Evolutionary conservation across 2,113 vertebrate genomes (phyloP), one percentile per base, ranked within the genome.

Genomic region (Ia io): DNA sequence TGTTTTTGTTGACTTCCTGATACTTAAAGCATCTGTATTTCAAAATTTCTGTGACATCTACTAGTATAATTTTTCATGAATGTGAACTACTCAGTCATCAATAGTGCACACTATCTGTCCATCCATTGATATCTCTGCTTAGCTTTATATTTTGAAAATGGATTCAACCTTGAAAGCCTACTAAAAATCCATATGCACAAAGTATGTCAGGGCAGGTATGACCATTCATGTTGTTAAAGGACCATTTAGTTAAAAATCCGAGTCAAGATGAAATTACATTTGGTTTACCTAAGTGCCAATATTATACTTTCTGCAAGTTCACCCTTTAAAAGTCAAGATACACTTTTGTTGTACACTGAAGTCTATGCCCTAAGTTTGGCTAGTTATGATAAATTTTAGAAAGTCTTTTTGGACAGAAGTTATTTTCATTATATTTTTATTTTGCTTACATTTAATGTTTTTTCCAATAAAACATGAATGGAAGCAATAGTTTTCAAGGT

Each of bases 291-390:
- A 56, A 37, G 1, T 59, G 23, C 32, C 61, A 90, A 65, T 79
- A 47, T n/a, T 8, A 32, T 67, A 88, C 51, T 76, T 85, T 91
- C 32, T 77, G 47, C 28, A 42, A 92, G 13, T 9, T 91, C 28
- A 85, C 1, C 9, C n/a, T 95, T 92, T 84, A 51, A 49, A 95
- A 84, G 40, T 74, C 40, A 93, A 93, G 40, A 35, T 71, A 56
- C 1, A 37, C 1, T 37, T 87, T 74, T 76, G 23, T n/a, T 59
- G 35, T 51, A 67, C 9, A 70, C 22, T 63, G 23, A 84, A 59
- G 20, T 90, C n/a, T 77, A 6, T 76, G 28, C 65, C n/a, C 53
- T 85, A 83, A 92, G 70, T 70, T 74, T 94, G n/a, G 30, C 7
- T 63, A 47, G 23, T 93, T 93, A 14, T 71, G 11, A 91, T 28